Base-by-base conservation (phyloP, 2,113 vertebrate genomes). In the Ceratotherium simum region DNA sequence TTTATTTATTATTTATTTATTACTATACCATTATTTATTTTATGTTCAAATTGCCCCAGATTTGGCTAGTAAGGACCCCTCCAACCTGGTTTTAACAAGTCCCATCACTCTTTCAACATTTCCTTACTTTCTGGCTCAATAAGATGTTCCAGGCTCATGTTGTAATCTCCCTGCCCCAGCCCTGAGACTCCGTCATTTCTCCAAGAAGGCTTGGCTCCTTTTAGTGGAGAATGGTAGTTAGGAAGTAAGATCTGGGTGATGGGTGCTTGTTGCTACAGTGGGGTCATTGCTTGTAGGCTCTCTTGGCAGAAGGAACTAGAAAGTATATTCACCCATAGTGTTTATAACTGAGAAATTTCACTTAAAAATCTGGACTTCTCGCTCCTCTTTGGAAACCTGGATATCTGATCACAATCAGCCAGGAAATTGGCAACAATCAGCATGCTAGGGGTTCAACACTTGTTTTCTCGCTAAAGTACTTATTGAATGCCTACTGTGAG, bases 301-400 rank as follows among this genome's bases (percentile, higher is more conserved):
- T 58, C 75, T 81, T 13, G 75, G 60, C 29, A 87, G 48, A 21
- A 2, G 42, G 88, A 82, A 69, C 18, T 23, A 62, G 69, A 69
- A 82, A 48, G 25, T 83, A 11, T 65, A 36, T n/a, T 54, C 64
- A 86, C 21, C 31, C 29, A 42, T 2, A 25, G 20, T 31, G 12
- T 46, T 96, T 81, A 65, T 51, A 39, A 81, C 3, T 85, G 58
- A 58, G 58, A 86, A 75, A 85, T 39, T 51, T 91, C 31, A 72
- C 58, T 39, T 65, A 65, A 80, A 96, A 91, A 94, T 80, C 33
- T 87, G 20, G 80, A 81, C n/a, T 83, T 91, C 33, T 46, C 46
- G 33, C 46, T 91, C 25, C 46, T 82, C 67, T 87, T 67, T 31
- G 67, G 84, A 82, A 92, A 54, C 42, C 67, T 62, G 62, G 81